Conservation (phyloP, 2,797 vertebrate species). For the Pipistrellus pipistrellus region DNA sequence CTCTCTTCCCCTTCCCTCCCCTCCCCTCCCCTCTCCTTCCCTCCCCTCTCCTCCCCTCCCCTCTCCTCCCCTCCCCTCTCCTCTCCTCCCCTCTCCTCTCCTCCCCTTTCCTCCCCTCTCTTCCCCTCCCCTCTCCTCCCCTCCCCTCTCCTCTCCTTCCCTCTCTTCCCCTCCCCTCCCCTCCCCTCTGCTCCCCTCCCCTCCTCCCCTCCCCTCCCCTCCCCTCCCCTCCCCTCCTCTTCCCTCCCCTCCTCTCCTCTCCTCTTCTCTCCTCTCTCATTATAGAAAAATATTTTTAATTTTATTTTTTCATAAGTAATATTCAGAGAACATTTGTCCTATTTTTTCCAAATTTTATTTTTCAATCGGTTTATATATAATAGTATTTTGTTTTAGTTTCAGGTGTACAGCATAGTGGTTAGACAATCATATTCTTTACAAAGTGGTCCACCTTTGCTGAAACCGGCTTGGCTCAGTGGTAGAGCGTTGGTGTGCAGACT, state of each 20-base stretch:
- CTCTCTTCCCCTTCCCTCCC: too few species aligned
- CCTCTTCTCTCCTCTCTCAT: too few species aligned
- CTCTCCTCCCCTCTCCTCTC: too few species aligned
- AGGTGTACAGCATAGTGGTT: background rate
- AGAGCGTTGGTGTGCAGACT: too few species aligned
- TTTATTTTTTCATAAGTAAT: background rate
- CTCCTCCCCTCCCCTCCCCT: too few species aligned
- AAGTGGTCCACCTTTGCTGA: background rate
- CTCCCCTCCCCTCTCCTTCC: too few species aligned
- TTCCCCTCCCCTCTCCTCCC: too few species aligned
- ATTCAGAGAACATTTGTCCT: background rate
- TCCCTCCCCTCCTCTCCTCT: accelerated
- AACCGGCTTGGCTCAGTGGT: too few species aligned
- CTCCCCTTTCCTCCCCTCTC: accelerated
- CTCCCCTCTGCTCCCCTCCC: background rate
- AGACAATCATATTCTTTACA: background rate
- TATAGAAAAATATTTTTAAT: background rate
- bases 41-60: background rate
- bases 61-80: too few species aligned
- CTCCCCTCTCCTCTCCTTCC: too few species aligned
- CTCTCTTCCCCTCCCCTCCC: too few species aligned
- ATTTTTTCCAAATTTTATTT: background rate
- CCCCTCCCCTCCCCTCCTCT: too few species aligned
- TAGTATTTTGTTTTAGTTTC: background rate
- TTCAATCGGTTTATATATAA: background rate